Conservation (phyloP, 2,113 vertebrate genomes). For the Suncus etruscus region DNA sequence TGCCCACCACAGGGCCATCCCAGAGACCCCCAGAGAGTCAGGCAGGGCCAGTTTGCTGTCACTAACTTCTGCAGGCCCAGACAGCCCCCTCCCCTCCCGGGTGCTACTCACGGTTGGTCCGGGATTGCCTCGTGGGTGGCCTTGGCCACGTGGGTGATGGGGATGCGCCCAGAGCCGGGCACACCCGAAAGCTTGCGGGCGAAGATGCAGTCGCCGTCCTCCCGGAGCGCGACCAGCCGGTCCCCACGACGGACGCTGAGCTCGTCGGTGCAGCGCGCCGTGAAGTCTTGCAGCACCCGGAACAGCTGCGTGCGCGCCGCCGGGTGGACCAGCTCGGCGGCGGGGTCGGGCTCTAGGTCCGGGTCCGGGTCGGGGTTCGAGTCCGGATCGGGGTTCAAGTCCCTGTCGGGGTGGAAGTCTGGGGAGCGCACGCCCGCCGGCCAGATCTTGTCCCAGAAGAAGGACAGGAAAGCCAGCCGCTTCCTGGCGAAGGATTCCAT, state of each 20-base stretch:
- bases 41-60: not conserved
- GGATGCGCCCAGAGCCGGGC: slow-evolving; percentile 91
- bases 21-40: not conserved
- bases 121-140: slow-evolving; percentile 88
- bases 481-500: slow-evolving; percentile 94
- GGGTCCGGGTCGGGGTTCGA: slow-evolving; percentile 61
- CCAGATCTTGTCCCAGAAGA: slow-evolving; percentile 95
- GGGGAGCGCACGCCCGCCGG: slow-evolving; percentile 81
- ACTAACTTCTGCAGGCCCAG: not conserved
- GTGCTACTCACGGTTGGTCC: slow-evolving; percentile 91
- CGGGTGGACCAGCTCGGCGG: not conserved
- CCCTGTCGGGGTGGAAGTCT: slow-evolving; percentile 74
- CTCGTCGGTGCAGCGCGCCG: slow-evolving; percentile 91
- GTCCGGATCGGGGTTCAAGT: not conserved
- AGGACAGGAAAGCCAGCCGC: slow-evolving; percentile 89
- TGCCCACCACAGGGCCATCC: too few species aligned
- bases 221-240: slow-evolving; percentile 91
- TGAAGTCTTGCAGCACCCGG: slow-evolving; percentile 92
- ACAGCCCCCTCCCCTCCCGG: not conserved
- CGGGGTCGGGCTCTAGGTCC: slow-evolving; percentile 69
- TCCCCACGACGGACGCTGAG: slow-evolving; percentile 92
- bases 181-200: slow-evolving; percentile 91
- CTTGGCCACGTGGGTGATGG: slow-evolving; percentile 91
- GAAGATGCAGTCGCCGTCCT: slow-evolving; percentile 91
- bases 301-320: slow-evolving; percentile 79